These are phyloP conservation scores for Agapetus fuscipes DNA, from an alignment of 2,888 invertebrate genomes.

Conservation along the genomic window DNA sequence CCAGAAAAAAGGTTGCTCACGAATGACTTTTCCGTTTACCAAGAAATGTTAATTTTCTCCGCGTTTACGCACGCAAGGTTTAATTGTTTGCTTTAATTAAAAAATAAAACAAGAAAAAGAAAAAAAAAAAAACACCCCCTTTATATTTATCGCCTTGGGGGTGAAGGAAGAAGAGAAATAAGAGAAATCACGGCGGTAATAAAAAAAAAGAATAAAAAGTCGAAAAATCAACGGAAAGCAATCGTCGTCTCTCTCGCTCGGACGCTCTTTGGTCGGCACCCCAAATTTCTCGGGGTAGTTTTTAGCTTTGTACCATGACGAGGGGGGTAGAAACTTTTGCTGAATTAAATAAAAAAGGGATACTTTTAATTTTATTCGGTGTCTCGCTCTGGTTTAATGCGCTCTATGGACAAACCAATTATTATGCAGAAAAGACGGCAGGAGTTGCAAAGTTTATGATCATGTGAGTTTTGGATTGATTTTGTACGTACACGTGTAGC, in stretches of 20 bases:
- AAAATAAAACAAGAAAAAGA: slow-evolving; percentile 8
- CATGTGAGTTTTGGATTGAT: no score
- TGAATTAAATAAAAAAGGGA: neutral
- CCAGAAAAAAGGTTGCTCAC: no score
- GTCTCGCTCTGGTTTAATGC: no score
- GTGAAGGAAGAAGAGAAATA: no score
- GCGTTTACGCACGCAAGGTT: slow-evolving; percentile 15
- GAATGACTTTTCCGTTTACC: no score
- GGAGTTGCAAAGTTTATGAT: no score
- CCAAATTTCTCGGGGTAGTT: neutral
- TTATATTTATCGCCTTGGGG: no score
- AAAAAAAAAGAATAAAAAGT: slow-evolving; percentile 1
- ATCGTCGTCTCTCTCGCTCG: slow-evolving; percentile 5
- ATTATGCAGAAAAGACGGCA: no score
- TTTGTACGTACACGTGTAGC: no score
- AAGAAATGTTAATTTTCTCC: no score
- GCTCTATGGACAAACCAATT: no score
- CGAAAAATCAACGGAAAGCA: slow-evolving; percentile 5
- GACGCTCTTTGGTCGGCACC: slow-evolving; percentile 6
- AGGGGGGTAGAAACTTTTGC: neutral
- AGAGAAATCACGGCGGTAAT: slow-evolving; percentile 1
- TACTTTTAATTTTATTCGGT: no score
- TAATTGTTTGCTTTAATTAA: slow-evolving; percentile 23
- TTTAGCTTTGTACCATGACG: neutral
- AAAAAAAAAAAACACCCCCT: slow-evolving; percentile 1